Conservation (phyloP, 2,888 invertebrate genomes). For the Acheta domesticus region DNA sequence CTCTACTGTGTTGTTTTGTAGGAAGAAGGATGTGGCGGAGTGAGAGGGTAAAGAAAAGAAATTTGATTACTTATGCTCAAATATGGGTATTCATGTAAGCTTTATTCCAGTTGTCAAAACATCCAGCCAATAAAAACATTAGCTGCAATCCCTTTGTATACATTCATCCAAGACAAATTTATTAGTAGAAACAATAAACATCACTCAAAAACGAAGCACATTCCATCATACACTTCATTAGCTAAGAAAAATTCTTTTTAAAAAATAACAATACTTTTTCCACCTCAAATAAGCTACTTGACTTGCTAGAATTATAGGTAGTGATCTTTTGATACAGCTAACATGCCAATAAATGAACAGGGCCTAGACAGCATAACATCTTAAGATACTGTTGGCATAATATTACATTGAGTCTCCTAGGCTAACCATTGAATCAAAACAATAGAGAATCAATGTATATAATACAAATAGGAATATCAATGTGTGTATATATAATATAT, state of each 20-base stretch:
- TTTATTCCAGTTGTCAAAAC: conserved; percentile 35
- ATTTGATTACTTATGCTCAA: background rate
- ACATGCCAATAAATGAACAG: conserved; percentile 24
- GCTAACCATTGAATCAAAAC: background rate
- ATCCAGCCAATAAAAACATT: conserved; percentile 35
- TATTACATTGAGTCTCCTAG: conserved; percentile 7
- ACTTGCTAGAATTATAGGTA: conserved; percentile 24
- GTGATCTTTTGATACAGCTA: conserved; percentile 25
- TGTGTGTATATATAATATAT: conserved; percentile 2
- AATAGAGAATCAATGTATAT: conserved; percentile 10
- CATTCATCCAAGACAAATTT: conserved; percentile 32
- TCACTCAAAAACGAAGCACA: conserved; percentile 35
- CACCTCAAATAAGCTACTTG: conserved; percentile 29
- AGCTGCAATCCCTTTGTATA: conserved; percentile 30
- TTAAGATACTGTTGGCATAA: conserved; percentile 18
- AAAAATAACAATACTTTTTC: conserved; percentile 38
- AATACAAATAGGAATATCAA: conserved; percentile 18
- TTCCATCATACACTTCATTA: conserved; percentile 36
- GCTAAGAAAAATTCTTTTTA: conserved; percentile 37
- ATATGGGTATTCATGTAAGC: conserved; percentile 34
- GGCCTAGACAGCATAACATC: conserved; percentile 19
- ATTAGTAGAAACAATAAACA: conserved; percentile 31
- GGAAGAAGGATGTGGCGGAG: no score
- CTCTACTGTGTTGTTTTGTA: no score
- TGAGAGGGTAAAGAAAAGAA: background rate